Evolutionary conservation across 2,888 invertebrate species (phyloP).

Genomic region (Drosophila vallismaia): DNA sequence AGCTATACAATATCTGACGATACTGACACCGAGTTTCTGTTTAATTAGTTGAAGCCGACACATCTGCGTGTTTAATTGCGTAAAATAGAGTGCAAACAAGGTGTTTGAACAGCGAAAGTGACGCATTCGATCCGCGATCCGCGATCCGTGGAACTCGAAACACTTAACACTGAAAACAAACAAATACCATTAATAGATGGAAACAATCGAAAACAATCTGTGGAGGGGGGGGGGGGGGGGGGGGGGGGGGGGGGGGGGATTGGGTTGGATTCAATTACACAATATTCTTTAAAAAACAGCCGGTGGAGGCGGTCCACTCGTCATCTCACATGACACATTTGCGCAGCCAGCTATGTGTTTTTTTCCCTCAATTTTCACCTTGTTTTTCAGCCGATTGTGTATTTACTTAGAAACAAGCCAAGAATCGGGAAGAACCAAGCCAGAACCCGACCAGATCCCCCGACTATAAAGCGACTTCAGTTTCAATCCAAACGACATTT

Average conservation of each 20-base stretch:
- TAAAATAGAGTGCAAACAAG: conserved; percentile 39
- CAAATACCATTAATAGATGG: neutral
- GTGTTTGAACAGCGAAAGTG: conserved; percentile 7
- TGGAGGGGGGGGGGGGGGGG: neutral
- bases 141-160: too few relatives aligned
- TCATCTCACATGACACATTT: conserved; percentile 10
- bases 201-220: neutral
- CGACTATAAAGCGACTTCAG: too few relatives aligned
- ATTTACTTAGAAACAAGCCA: too few relatives aligned
- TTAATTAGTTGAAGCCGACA: conserved; percentile 38
- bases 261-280: neutral
- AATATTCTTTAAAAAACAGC: neutral
- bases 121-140: conserved; percentile 16
- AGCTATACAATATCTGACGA: conserved; percentile 15
- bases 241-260: neutral
- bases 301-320: neutral
- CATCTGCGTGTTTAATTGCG: conserved; percentile 43
- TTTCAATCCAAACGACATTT: too few relatives aligned
- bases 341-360: conserved; percentile 20
- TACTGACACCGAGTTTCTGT: conserved; percentile 35
- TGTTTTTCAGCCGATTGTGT: neutral
- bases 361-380: neutral
- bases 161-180: too few relatives aligned
- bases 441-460: too few relatives aligned
- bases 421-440: too few relatives aligned